phyloP scores from a whole-genome alignment of 2,888 invertebrate species.

The Nymphalis c-album region DNA sequence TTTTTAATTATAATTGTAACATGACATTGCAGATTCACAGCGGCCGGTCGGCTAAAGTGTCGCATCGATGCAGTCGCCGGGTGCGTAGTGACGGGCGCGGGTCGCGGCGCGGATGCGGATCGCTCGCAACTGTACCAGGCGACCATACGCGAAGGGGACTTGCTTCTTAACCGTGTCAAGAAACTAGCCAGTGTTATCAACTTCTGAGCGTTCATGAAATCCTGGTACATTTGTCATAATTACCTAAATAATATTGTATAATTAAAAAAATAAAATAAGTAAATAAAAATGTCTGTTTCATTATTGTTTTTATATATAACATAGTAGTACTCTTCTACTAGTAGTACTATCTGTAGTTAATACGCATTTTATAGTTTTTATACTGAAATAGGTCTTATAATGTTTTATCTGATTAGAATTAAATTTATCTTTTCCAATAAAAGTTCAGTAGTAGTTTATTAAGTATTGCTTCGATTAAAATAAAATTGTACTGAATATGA shows the following conservation, averaged over 20 bases:
- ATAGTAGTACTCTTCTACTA: too few relatives aligned
- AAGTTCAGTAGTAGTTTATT: too few relatives aligned
- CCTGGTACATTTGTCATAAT: slow-evolving; percentile 34
- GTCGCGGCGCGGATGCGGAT: slow-evolving; percentile 77
- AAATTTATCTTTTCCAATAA: too few relatives aligned
- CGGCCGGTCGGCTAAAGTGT: slow-evolving; percentile 97
- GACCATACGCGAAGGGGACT: slow-evolving; percentile 98
- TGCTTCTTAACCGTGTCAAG: slow-evolving; percentile 98
- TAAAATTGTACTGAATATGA: too few relatives aligned
- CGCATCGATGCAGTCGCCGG: slow-evolving; percentile 98
- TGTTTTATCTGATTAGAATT: too few relatives aligned
- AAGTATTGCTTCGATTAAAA: too few relatives aligned
- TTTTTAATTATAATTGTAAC: neutral
- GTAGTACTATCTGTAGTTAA: too few relatives aligned
- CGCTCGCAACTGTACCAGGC: slow-evolving; percentile 92
- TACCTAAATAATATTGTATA: slow-evolving; percentile 4
- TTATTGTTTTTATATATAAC: neutral
- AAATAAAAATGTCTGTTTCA: neutral
- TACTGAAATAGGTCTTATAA: too few relatives aligned
- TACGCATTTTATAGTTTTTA: too few relatives aligned
- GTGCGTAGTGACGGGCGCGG: slow-evolving; percentile 93
- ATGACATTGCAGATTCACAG: slow-evolving; percentile 89
- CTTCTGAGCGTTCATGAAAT: slow-evolving; percentile 82
- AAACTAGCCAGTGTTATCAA: slow-evolving; percentile 99
- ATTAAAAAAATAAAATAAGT: slow-evolving; percentile 4